Percentiles rank a stretch among this genome's conserved stretches.
These are phyloP conservation scores for Chalcis sispes DNA, from an alignment of 2,888 invertebrate genomes.

Conservation along the genomic window DNA sequence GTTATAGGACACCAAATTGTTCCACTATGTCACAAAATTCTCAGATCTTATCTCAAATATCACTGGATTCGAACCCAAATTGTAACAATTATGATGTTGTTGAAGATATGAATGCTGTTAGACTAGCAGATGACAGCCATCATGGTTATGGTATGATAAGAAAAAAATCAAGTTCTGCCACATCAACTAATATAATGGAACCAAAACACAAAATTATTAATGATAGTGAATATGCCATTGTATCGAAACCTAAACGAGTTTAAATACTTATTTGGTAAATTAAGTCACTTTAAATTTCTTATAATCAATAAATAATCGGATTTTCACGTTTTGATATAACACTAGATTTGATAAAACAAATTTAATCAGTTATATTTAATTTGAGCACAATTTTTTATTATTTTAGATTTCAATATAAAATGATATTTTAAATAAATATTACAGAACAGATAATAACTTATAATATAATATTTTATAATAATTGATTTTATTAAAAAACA, in stretches of 20 bases:
- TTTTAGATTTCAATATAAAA: neutral
- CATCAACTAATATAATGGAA: slow-evolving; percentile 72
- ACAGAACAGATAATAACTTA: slow-evolving; percentile 10
- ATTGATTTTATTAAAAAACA: neutral
- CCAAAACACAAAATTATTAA: slow-evolving; percentile 85
- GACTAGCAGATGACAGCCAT: slow-evolving; percentile 88
- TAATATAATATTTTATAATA: slow-evolving; percentile 2
- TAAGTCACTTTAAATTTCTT: slow-evolving; percentile 47
- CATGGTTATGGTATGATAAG: slow-evolving; percentile 88
- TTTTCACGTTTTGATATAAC: slow-evolving; percentile 27
- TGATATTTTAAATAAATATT: slow-evolving; percentile 10
- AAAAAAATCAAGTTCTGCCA: slow-evolving; percentile 76
- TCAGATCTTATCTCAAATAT: slow-evolving; percentile 62
- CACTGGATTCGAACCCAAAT: slow-evolving; percentile 67
- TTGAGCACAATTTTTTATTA: slow-evolving; percentile 5
- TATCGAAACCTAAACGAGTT: slow-evolving; percentile 90
- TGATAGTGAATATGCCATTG: slow-evolving; percentile 88
- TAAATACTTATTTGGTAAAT: slow-evolving; percentile 35
- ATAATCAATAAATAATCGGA: slow-evolving; percentile 20
- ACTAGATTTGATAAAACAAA: slow-evolving; percentile 28
- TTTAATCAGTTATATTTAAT: slow-evolving; percentile 28
- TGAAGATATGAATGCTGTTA: slow-evolving; percentile 81
- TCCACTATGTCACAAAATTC: slow-evolving; percentile 60
- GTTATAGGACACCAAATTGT: slow-evolving; percentile 81
- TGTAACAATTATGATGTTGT: slow-evolving; percentile 89